Percentiles rank a stretch among this genome's conserved stretches.
These are phyloP conservation scores for Eilema sororculum DNA, from an alignment of 2,888 invertebrate species.

Conservation along the genomic window DNA sequence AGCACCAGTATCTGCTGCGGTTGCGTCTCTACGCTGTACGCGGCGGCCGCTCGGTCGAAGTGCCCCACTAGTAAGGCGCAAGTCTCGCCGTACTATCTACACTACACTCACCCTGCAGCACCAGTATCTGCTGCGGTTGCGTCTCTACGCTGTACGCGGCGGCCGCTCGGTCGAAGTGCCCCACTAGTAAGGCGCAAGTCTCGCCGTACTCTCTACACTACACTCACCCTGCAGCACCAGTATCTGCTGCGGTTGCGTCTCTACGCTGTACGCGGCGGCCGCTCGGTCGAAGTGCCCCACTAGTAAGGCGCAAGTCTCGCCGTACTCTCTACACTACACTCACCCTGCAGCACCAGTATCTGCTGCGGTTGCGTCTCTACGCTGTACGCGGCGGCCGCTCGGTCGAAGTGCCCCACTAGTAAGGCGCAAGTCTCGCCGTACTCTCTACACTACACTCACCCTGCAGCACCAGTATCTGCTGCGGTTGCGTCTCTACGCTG, in stretches of 20 bases:
- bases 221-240: constrained; percentile 70
- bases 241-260: constrained; percentile 82
- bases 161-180: constrained; percentile 97
- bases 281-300: constrained; percentile 98
- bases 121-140: constrained; percentile 81
- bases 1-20: constrained; percentile 82
- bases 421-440: constrained; percentile 98
- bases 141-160: constrained; percentile 90
- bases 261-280: constrained; percentile 92
- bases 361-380: constrained; percentile 78
- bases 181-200: constrained; percentile 97
- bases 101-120: constrained; percentile 68
- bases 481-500: constrained; percentile 78
- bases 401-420: constrained; percentile 97
- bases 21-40: constrained; percentile 88
- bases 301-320: constrained; percentile 97
- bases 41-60: constrained; percentile 96
- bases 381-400: constrained; percentile 94
- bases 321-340: constrained; percentile 91
- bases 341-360: constrained; percentile 78
- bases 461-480: constrained; percentile 82
- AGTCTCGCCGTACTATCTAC: constrained; percentile 97
- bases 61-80: constrained; percentile 97
- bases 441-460: constrained; percentile 86
- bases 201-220: constrained; percentile 95